Evolutionary conservation across 1,140 invertebrate species (phyloP).

Genomic region (Drosophila simulans): DNA sequence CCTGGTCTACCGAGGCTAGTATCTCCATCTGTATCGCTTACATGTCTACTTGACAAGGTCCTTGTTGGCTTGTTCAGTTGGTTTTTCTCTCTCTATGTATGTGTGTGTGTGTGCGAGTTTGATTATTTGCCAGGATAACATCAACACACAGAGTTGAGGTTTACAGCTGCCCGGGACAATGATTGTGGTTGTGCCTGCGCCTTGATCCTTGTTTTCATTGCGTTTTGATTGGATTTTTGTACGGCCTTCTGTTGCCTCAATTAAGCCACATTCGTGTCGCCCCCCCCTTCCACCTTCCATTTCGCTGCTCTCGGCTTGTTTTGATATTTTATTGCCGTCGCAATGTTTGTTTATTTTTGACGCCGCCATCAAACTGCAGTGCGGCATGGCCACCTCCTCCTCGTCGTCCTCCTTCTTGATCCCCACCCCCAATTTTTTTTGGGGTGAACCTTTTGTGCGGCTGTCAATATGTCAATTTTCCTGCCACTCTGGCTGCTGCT

Average conservation of each 20-base stretch:
- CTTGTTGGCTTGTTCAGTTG: constrained; percentile 62
- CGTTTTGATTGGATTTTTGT: constrained; percentile 81
- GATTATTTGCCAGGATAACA: constrained; percentile 79
- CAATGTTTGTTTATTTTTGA: constrained; percentile 81
- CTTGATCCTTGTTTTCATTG: constrained; percentile 68
- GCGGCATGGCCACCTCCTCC: constrained; percentile 26
- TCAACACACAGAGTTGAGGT: constrained; percentile 59
- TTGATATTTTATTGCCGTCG: constrained; percentile 78
- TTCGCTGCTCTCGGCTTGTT: constrained; percentile 29
- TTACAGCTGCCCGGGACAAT: constrained; percentile 41
- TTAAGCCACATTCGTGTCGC: constrained; percentile 49
- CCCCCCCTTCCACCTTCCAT: constrained; percentile 4
- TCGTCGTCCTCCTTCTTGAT: neutral
- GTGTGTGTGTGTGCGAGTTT: constrained; percentile 39
- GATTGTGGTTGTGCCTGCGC: constrained; percentile 33
- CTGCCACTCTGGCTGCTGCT: constrained; percentile 43
- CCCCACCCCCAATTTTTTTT: constrained; percentile 1
- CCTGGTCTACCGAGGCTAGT: constrained; percentile 31
- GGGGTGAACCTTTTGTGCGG: constrained; percentile 63
- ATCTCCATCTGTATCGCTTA: constrained; percentile 69
- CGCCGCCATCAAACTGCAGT: constrained; percentile 63
- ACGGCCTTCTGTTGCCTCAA: constrained; percentile 69
- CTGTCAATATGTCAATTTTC: constrained; percentile 81
- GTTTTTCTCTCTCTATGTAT: constrained; percentile 2
- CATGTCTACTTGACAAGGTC: constrained; percentile 69